Evolutionary conservation across 2,113 vertebrate genomes (phyloP).

Genomic region (Poecilia latipinna): DNA sequence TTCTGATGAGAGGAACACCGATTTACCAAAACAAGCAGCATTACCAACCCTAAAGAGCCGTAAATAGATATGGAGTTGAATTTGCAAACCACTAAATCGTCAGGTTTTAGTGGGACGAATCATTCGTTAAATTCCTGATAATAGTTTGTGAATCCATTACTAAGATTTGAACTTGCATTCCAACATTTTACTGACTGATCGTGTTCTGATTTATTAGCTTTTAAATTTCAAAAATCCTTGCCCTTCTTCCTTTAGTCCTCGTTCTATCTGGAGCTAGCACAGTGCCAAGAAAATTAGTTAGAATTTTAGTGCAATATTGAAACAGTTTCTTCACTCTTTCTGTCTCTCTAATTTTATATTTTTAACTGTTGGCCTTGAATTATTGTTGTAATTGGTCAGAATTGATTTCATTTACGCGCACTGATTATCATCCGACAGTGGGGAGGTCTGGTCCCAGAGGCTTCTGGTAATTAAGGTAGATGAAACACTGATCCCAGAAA

Average conservation of each 20-base stretch:
- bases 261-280: not conserved
- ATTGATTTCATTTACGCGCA: slow-evolving; percentile 5
- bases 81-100: not conserved
- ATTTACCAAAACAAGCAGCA: not conserved
- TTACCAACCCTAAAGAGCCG: not conserved
- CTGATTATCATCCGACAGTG: not conserved
- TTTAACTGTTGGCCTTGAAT: slow-evolving; percentile 6
- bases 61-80: not conserved
- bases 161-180: not conserved
- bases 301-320: slow-evolving; percentile 59
- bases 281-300: slow-evolving; percentile 31
- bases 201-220: not conserved
- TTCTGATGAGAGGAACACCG: not conserved
- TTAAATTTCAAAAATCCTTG: not conserved
- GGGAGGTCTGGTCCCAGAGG: not conserved
- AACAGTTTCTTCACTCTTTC: slow-evolving; percentile 14
- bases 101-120: not conserved
- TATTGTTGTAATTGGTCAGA: slow-evolving; percentile 17
- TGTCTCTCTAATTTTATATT: not conserved
- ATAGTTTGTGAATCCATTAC: not conserved
- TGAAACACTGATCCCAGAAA: slow-evolving; percentile 33
- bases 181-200: not conserved
- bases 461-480: slow-evolving; percentile 13
- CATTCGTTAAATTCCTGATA: not conserved
- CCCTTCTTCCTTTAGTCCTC: not conserved